Evolutionary conservation across 2,888 invertebrate genomes (phyloP).

Genomic region (Theretra japonica): DNA sequence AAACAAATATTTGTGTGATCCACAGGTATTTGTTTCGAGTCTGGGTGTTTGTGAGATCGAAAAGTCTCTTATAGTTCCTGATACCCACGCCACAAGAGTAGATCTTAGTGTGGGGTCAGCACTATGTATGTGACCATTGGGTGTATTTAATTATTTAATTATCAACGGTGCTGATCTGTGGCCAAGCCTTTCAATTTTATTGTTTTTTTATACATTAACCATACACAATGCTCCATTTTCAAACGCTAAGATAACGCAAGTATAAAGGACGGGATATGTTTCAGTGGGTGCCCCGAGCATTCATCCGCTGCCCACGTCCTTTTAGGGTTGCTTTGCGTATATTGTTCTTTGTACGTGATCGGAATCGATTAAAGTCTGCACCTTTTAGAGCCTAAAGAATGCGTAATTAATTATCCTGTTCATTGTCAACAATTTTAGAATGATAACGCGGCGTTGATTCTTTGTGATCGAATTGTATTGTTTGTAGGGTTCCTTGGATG

Average conservation of each 20-base stretch:
- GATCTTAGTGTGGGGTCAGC: too few species aligned
- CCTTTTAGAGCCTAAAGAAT: slow-evolving; percentile 33
- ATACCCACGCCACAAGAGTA: too few species aligned
- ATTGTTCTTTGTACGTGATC: slow-evolving; percentile 31
- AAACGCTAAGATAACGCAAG: slow-evolving; percentile 4
- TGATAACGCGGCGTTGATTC: slow-evolving; percentile 11
- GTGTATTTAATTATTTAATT: too few species aligned
- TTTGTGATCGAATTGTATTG: slow-evolving; percentile 15
- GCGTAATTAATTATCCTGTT: slow-evolving; percentile 35
- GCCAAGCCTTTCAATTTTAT: too few species aligned
- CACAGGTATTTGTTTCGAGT: too few species aligned
- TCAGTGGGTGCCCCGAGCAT: slow-evolving; percentile 24
- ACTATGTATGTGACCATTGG: too few species aligned
- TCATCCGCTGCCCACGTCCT: slow-evolving; percentile 28
- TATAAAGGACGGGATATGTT: slow-evolving; percentile 17
- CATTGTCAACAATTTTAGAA: slow-evolving; percentile 28
- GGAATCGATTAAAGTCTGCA: slow-evolving; percentile 28
- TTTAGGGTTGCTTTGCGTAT: slow-evolving; percentile 32
- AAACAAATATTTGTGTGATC: too few species aligned
- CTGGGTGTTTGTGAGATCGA: too few species aligned
- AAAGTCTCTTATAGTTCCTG: too few species aligned
- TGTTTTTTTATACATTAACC: neutral
- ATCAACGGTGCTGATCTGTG: too few species aligned
- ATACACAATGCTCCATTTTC: slow-evolving; percentile 16
- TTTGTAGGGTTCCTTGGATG: neutral